phyloP scores from a whole-genome alignment of 2,888 invertebrate species.

The Drosophila melanosoma region DNA sequence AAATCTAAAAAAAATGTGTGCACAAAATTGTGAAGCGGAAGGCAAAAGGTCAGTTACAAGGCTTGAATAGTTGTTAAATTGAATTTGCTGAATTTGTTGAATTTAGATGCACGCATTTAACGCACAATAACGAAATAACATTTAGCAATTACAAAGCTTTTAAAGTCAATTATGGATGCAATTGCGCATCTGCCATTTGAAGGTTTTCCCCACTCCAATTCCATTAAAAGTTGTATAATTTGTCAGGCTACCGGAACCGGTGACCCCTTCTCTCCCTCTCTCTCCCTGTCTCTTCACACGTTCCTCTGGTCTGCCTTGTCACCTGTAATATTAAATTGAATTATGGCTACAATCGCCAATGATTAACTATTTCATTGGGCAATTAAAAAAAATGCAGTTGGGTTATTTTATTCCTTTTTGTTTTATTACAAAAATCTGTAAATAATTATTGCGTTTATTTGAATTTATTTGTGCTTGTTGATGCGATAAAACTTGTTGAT shows the following conservation, averaged over 20 bases:
- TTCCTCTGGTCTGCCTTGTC: conserved; percentile 14
- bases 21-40: conserved; percentile 42
- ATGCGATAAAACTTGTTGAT: conserved; percentile 36
- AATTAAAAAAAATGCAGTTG: conserved; percentile 25
- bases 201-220: conserved; percentile 48
- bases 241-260: conserved; percentile 52
- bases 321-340: conserved; percentile 16
- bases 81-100: conserved; percentile 4
- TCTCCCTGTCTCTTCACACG: no score
- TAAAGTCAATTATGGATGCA: conserved; percentile 70
- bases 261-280: neutral
- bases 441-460: conserved; percentile 21
- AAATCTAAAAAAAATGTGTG: conserved; percentile 5
- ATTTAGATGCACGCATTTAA: conserved; percentile 53
- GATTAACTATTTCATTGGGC: conserved; percentile 41
- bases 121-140: conserved; percentile 42
- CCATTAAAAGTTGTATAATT: conserved; percentile 65
- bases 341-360: conserved; percentile 21
- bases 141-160: conserved; percentile 48
- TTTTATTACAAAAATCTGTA: conserved; percentile 17
- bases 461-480: conserved; percentile 26
- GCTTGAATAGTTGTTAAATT: conserved; percentile 54
- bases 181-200: conserved; percentile 69
- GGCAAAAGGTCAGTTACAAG: conserved; percentile 65
- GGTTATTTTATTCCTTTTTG: neutral